Evolutionary conservation across 30 jellyfish, hydroid and myxozoan species (phyloP), one percentile per base, ranked within the genome.

Genomic region (Cassiopea andromeda): DNA sequence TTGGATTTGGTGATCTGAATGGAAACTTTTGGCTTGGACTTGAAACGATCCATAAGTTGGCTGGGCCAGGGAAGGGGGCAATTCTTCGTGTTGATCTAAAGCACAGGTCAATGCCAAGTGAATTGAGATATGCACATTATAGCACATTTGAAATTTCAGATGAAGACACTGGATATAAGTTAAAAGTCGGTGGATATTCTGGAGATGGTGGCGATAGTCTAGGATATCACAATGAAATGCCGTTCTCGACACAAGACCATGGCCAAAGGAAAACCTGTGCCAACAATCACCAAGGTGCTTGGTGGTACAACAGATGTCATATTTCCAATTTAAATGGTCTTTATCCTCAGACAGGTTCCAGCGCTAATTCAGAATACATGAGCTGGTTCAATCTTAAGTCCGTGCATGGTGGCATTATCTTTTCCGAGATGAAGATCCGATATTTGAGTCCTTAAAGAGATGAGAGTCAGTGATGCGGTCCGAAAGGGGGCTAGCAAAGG

Each of bases 1-100:
- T 14, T 27, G 93, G 93, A 46, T 86, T 86, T 58, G 93, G 93
- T 5, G 80, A 86, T 46, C 49, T 86, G 67, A 57, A 77, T n/a
- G 93, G 93, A 3, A 86, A 86, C 77, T 86, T 86, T 71, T 86
- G 93, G 93, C 68, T 86, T 46, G 93, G 93, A 3, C 77, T 86
- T 1, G 84, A 86, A 19, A 80, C 70, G 18, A 73, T 86, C 69
- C 93, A 86, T 59, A 77, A 64, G 18, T 87, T 86, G 1, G 85
- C 93, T 2, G 81, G 67, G 6, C 83, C 77, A 46, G 89, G 93
- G 50, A 76, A 77, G 70, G 90, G 90, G 16, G 90, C 90, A 48
- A 81, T 81, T 81, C 90, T 81, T 48, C 90, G 90, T 46, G 82
- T 81, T 2, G 90, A 81, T 19, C 15, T 81, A 2, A 81, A 49